Percentiles rank a stretch among this genome's conserved stretches.
Evolutionary conservation across 2,888 invertebrate genomes (phyloP).

Genomic region (Thereva unica): DNA sequence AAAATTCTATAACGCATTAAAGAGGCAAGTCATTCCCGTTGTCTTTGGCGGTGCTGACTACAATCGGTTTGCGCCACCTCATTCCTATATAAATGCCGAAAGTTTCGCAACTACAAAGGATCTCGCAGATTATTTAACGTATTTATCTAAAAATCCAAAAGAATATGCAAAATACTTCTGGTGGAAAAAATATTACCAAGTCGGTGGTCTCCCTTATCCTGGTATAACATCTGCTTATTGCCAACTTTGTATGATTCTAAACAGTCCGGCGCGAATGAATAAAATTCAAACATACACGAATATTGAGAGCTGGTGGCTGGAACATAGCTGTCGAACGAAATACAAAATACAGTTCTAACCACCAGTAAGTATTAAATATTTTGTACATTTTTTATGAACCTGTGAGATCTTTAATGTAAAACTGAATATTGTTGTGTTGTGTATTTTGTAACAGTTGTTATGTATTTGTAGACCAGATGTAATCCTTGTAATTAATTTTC

Average conservation of each 20-base stretch:
- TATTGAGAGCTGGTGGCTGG: conserved; percentile 54
- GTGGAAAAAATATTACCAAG: conserved; percentile 65
- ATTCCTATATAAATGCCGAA: conserved; percentile 69
- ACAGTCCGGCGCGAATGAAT: conserved; percentile 45
- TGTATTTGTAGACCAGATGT: too few relatives aligned
- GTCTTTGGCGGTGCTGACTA: conserved; percentile 73
- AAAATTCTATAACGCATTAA: conserved; percentile 58
- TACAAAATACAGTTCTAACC: conserved; percentile 44
- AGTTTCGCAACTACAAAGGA: conserved; percentile 63
- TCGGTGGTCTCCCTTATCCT: conserved; percentile 45
- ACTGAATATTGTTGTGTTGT: neutral
- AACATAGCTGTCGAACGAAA: conserved; percentile 49
- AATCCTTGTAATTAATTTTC: too few relatives aligned
- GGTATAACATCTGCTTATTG: conserved; percentile 49
- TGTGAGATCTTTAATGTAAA: too few relatives aligned
- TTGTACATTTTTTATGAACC: too few relatives aligned
- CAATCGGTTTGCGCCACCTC: conserved; percentile 62
- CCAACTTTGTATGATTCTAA: conserved; percentile 51
- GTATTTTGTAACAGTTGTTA: neutral
- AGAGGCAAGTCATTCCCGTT: conserved; percentile 63
- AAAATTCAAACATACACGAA: conserved; percentile 50
- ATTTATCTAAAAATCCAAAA: conserved; percentile 56
- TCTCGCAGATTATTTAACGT: conserved; percentile 63
- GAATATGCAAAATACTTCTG: conserved; percentile 68
- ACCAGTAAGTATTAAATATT: too few relatives aligned